Conservation (phyloP, 2,797 vertebrate species). For the Onychomys arenicola region DNA sequence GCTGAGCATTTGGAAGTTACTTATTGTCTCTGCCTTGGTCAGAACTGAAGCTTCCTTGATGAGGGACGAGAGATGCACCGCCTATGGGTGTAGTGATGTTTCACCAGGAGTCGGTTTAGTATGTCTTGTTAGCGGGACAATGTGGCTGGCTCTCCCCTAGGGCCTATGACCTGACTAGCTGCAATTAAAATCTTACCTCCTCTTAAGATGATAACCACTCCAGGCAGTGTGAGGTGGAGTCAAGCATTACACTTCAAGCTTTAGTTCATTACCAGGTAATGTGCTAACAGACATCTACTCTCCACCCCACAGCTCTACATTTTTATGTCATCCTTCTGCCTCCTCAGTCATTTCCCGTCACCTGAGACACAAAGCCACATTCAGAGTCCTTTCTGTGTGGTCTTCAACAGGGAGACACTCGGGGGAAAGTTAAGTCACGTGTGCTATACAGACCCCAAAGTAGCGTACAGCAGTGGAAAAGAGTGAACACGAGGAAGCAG, state of each 20-base stretch:
- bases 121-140: not conserved
- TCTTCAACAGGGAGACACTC: not conserved
- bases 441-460: fast-evolving
- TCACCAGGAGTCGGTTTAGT: not conserved
- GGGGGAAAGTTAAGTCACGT: not conserved
- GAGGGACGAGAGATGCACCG: not conserved
- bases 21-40: not conserved
- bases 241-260: not conserved
- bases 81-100: no score
- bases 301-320: fast-evolving
- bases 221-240: no score
- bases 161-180: no score
- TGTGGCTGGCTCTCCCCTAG: not conserved
- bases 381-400: not conserved
- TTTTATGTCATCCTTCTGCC: no score
- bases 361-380: not conserved
- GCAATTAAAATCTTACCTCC: not conserved
- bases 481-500: not conserved
- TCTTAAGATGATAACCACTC: not conserved
- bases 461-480: not conserved
- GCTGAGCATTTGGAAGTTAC: not conserved
- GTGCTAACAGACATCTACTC: not conserved
- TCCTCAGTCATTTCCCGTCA: not conserved
- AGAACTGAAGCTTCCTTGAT: not conserved
- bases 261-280: not conserved